Percentiles rank a stretch among this genome's conserved stretches.
Conservation (phyloP, 2,113 vertebrate species). For the Chaenogobius annularis region DNA sequence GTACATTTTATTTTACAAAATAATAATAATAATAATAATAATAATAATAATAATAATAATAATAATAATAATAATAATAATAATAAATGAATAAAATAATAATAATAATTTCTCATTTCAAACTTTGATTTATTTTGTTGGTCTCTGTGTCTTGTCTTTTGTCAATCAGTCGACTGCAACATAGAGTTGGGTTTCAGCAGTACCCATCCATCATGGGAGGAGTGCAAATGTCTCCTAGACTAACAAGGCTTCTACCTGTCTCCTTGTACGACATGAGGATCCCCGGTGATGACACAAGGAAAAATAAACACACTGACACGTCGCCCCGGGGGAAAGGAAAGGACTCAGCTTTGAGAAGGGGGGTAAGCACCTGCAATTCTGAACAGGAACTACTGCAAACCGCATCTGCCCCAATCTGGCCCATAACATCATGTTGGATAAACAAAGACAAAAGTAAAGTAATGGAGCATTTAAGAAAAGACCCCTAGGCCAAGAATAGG, state of each 20-base stretch:
- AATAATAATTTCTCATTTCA: too few relatives aligned
- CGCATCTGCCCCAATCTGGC: conserved; percentile 65
- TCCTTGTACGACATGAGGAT: conserved; percentile 48
- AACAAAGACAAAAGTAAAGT: conserved; percentile 68
- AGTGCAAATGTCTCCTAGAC: conserved; percentile 33
- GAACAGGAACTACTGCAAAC: conserved; percentile 67
- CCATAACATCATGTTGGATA: conserved; percentile 70
- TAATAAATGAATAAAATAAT: too few relatives aligned
- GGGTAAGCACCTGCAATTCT: conserved; percentile 67
- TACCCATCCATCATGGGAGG: conserved; percentile 25
- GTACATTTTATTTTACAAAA: too few relatives aligned
- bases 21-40: too few relatives aligned
- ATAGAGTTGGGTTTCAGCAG: conserved; percentile 23
- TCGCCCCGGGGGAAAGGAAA: conserved; percentile 53
- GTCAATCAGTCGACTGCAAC: conserved; percentile 10
- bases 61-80: too few relatives aligned
- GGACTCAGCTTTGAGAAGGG: conserved; percentile 19
- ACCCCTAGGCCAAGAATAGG: conserved; percentile 65
- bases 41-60: too few relatives aligned
- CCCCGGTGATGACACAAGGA: conserved; percentile 57
- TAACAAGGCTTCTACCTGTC: conserved; percentile 35
- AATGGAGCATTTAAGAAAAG: conserved; percentile 70
- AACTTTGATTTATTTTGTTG: background rate
- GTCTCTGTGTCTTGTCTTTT: background rate
- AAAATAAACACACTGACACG: conserved; percentile 71